Evolutionary conservation across 2,888 invertebrate genomes (phyloP), one percentile per base, ranked within the genome.

Genomic region (Lepidocyrtinus sp.): DNA sequence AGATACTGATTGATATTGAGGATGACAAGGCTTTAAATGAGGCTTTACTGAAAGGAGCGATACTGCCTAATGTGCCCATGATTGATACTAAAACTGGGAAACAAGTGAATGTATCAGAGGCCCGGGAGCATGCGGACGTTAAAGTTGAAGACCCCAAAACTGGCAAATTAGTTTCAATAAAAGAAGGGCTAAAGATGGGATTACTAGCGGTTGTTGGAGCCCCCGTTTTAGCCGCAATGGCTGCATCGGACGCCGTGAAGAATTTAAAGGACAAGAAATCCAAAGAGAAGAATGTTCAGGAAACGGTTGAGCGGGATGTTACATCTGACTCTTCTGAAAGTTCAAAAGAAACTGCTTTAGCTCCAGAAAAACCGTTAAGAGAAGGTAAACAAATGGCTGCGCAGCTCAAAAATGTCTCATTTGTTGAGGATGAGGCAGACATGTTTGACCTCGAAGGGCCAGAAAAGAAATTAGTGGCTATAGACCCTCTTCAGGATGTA

Each of bases 161-260:
- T n/a, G 94, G 94, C 15, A 91, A 89, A 75, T 89, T 89, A 63
- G 88, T 93, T 45, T 91, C 90, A 83, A 89, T 94, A 75, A 91
- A 87, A 84, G 90, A 95, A 87, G 97, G 96, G 17, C 93, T 96
- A 0, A 95, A 95, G 88, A 91, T 95, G 88, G 97, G 97, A 0
- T 90, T 97, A 1, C 89, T 98, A 84, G 96, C 96, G 21, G 91
- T 97, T 25, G 93, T 96, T 69, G 96, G 95, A 36, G 95, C 95
- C n/a, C 97, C 98, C 2, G 92, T 96, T 24, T 89, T 96, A 75
- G 96, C 97, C 46, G 97, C 96, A 27, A 95, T 95, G 90, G 94
- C 94, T 59, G 92, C 95, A 19, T 92, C 93, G 1, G 93, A 96
- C 89, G 95, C 95, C 3, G 92, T 96, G 3, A 73, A 78, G 36